Evolutionary conservation across 2,888 invertebrate species (phyloP).

Genomic region (Coleophora flavipennella): DNA sequence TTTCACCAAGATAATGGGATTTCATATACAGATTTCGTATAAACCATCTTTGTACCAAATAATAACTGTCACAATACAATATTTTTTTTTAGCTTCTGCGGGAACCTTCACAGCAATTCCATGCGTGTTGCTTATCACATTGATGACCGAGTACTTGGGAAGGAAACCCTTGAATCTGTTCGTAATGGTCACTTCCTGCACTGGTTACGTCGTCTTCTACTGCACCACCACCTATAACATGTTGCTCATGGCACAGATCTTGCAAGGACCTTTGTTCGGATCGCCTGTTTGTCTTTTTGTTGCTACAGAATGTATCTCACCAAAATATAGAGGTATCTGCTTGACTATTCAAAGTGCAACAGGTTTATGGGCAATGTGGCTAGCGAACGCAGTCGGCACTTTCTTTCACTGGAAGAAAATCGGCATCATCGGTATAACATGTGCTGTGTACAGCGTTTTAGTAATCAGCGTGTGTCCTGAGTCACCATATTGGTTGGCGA

Average conservation of each 20-base stretch:
- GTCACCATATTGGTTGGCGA: conserved; percentile 17
- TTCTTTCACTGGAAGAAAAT: conserved; percentile 16
- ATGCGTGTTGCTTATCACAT: conserved; percentile 10
- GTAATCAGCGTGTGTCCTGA: conserved; percentile 14
- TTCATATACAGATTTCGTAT: too few relatives aligned
- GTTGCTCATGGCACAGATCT: conserved; percentile 26
- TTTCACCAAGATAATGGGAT: too few relatives aligned
- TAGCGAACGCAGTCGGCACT: conserved; percentile 14
- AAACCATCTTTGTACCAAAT: too few relatives aligned
- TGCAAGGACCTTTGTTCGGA: conserved; percentile 24
- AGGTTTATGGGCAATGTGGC: conserved; percentile 16
- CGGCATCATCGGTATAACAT: conserved; percentile 5
- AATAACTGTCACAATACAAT: too few relatives aligned
- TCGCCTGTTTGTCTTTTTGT: not conserved
- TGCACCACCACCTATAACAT: conserved; percentile 21
- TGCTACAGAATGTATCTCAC: conserved; percentile 7
- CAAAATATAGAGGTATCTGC: conserved; percentile 3
- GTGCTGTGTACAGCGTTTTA: conserved; percentile 4
- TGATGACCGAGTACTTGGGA: conserved; percentile 26
- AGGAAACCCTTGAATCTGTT: conserved; percentile 29
- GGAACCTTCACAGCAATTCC: conserved; percentile 31
- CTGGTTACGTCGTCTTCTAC: conserved; percentile 24
- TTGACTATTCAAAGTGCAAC: conserved; percentile 14
- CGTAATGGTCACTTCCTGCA: conserved; percentile 19
- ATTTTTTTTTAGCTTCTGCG: conserved; percentile 29